These are phyloP conservation scores for Zaprionus obscuricornis DNA, from an alignment of 2,888 invertebrate genomes.

Conservation along the genomic window DNA sequence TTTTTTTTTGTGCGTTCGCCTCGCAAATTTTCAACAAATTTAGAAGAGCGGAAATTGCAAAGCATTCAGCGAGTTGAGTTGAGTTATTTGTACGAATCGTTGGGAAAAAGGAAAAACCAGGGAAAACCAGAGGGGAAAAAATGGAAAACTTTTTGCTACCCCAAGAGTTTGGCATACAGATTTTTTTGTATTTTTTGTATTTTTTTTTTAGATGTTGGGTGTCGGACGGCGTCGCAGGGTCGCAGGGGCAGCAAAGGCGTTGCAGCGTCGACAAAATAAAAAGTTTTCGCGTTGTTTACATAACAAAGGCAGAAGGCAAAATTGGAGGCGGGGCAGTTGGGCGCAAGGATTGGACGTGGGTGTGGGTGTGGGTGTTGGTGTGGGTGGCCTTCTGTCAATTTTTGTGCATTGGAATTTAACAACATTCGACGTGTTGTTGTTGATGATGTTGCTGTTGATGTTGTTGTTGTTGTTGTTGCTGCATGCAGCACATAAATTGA, in stretches of 20 bases:
- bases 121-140: conserved; percentile 4
- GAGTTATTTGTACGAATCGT: conserved; percentile 68
- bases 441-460: no score
- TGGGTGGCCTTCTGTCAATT: conserved; percentile 69
- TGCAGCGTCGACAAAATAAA: conserved; percentile 64
- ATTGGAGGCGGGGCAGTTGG: neutral
- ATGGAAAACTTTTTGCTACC: conserved; percentile 56
- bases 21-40: conserved; percentile 74
- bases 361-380: neutral
- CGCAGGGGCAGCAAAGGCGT: conserved; percentile 39
- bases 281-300: conserved; percentile 72
- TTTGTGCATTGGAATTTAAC: conserved; percentile 76
- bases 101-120: conserved; percentile 12
- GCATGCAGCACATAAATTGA: conserved; percentile 68
- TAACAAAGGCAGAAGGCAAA: conserved; percentile 60
- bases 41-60: conserved; percentile 79
- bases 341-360: neutral
- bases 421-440: conserved; percentile 51
- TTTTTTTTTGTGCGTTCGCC: conserved; percentile 45
- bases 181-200: conserved; percentile 15
- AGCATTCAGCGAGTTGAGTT: conserved; percentile 75
- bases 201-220: neutral
- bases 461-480: conserved; percentile 15
- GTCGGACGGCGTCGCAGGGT: neutral
- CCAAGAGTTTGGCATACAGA: conserved; percentile 43